Percentiles rank a stretch among this genome's conserved stretches.
These are phyloP conservation scores for Dolomedes plantarius DNA, from an alignment of 2,888 invertebrate genomes.

Conservation along the genomic window DNA sequence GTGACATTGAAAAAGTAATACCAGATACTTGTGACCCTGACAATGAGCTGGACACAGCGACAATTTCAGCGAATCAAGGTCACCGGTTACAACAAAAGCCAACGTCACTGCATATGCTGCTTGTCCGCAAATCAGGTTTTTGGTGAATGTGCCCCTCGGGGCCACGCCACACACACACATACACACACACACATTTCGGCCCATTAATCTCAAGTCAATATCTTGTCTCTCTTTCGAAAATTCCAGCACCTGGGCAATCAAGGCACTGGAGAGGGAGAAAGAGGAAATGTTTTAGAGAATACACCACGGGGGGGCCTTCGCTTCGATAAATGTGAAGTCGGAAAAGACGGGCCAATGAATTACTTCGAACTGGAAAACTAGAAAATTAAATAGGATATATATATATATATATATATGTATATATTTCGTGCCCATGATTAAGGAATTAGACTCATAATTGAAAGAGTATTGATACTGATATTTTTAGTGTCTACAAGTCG, in stretches of 20 bases:
- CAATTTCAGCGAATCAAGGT: conserved; percentile 59
- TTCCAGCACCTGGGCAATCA: conserved; percentile 35
- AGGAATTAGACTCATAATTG: no score
- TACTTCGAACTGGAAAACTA: not conserved
- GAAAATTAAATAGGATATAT: not conserved
- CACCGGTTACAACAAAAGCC: conserved; percentile 56
- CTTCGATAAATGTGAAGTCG: not conserved
- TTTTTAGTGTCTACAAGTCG: no score
- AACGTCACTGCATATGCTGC: conserved; percentile 14
- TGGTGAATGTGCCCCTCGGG: conserved; percentile 24
- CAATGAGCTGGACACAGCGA: conserved; percentile 60
- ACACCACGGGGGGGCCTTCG: not conserved
- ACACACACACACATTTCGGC: no score
- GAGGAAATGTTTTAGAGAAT: conserved; percentile 17
- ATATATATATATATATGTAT: no score
- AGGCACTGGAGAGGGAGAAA: conserved; percentile 15
- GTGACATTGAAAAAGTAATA: conserved; percentile 41
- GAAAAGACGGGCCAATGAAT: not conserved
- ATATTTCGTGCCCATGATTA: no score
- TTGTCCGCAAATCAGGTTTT: conserved; percentile 40
- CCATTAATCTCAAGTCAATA: conserved; percentile 45
- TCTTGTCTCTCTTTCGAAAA: conserved; percentile 47
- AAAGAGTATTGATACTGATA: no score
- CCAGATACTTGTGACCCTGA: conserved; percentile 43
- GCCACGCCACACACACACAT: no score